Evolutionary conservation across 1,140 invertebrate species (phyloP), one percentile per base, ranked within the genome.

Genomic region (Bombus waltoni): DNA sequence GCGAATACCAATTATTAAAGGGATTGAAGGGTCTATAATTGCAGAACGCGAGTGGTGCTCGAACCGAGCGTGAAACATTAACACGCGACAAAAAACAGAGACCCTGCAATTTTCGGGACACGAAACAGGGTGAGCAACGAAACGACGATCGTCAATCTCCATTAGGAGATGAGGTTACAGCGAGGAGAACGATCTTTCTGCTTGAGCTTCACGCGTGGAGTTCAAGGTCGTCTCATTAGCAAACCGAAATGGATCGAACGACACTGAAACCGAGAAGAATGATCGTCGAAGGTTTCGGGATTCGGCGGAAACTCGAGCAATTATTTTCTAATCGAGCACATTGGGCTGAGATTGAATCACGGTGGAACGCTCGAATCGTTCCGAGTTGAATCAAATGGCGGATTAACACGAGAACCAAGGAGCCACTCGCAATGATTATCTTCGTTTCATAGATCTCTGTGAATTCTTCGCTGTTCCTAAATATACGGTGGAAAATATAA

Each of bases 311-410:
- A 38, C 11, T 68, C 42, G 77, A 25, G 59, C 62, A 79, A 79
- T 79, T 79, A 79, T 68, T 68, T 79, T 68, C 77, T 79, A 79
- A 79, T 79, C 62, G 62, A 68, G 42, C 42, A 47, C 62, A 25
- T 25, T 11, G n/a, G 42, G 11, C 15, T 25, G 25, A 13, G n/a
- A 68, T 79, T 47, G 62, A 68, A 79, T 79, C 32, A 47, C 77
- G 11, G 2, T 18, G 38, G 40, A 5, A 42, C 28, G 25, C 6
- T 47, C 42, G 28, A 72, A 44, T 4, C 71, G 8, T 28, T 28
- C 15, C 13, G 0, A 32, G 28, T 72, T 8, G 28, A 44, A 72
- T 72, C 42, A 18, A 47, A 66, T 68, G 42, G 22, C 8, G 10
- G 62, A 47, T 79, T 79, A 68, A 68, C 59, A 6, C 15, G 40